Evolutionary conservation across 2,888 invertebrate genomes (phyloP).

Genomic region (Trachelus troglodyta): DNA sequence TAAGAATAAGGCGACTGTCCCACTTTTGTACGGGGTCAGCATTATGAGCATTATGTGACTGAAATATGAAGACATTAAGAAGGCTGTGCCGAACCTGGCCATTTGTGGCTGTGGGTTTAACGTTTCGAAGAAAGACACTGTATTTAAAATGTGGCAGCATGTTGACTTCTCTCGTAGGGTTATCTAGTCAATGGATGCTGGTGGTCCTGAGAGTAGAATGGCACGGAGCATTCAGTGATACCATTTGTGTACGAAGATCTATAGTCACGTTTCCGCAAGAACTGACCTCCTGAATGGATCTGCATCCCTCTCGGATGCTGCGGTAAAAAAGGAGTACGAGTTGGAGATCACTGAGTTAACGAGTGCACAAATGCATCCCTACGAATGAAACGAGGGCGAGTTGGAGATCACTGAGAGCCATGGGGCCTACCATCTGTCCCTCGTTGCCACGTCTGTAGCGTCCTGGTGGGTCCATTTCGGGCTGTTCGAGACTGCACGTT

Average conservation of each 20-base stretch:
- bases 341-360: constrained; percentile 19
- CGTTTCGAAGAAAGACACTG: background rate
- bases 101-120: background rate
- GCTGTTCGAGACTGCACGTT: constrained; percentile 17
- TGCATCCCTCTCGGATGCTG: background rate
- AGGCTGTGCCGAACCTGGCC: background rate
- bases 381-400: constrained; percentile 25
- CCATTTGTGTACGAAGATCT: background rate
- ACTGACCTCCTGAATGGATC: background rate
- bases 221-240: background rate
- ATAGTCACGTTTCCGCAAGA: background rate
- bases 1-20: background rate
- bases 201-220: constrained; percentile 6
- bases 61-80: background rate
- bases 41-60: background rate
- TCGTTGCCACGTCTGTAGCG: constrained; percentile 53
- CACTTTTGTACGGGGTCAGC: background rate
- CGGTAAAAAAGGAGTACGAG: constrained; percentile 9
- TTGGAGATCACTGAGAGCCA: constrained; percentile 20
- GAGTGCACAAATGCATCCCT: constrained; percentile 13
- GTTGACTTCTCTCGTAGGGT: background rate
- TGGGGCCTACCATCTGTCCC: constrained; percentile 45
- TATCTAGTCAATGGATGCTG: background rate
- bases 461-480: constrained; percentile 38
- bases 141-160: background rate